phyloP scores from a whole-genome alignment of 2,888 invertebrate genomes.

The Horisme vitalbata region DNA sequence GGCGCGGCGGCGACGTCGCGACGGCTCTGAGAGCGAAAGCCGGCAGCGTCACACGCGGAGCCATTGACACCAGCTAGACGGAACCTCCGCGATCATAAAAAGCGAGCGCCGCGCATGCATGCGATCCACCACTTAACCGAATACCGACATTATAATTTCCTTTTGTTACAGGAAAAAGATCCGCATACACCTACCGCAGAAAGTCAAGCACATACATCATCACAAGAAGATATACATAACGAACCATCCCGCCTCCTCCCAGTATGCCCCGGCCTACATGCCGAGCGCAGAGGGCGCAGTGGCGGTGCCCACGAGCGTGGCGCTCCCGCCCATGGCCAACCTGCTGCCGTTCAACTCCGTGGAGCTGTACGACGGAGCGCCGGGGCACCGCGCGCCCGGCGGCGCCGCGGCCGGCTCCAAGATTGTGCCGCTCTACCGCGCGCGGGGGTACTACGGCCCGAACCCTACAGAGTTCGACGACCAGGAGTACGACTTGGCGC shows the following conservation, averaged over 20 bases:
- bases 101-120: slow-evolving; percentile 52
- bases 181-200: slow-evolving; percentile 81
- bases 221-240: slow-evolving; percentile 81
- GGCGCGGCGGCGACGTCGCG: slow-evolving; percentile 43
- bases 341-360: slow-evolving; percentile 62
- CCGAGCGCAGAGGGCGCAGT: slow-evolving; percentile 70
- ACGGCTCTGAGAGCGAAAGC: slow-evolving; percentile 66
- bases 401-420: slow-evolving; percentile 59
- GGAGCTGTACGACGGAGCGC: slow-evolving; percentile 60
- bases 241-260: slow-evolving; percentile 72
- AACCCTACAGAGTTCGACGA: slow-evolving; percentile 62
- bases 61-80: slow-evolving; percentile 66
- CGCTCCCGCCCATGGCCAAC: slow-evolving; percentile 58
- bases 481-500: slow-evolving; percentile 61
- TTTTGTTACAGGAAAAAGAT: slow-evolving; percentile 81
- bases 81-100: slow-evolving; percentile 55
- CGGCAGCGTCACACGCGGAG: slow-evolving; percentile 63
- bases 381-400: slow-evolving; percentile 45
- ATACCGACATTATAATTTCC: slow-evolving; percentile 50
- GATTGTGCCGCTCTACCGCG: slow-evolving; percentile 69
- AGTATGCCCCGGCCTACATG: slow-evolving; percentile 75
- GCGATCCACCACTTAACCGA: slow-evolving; percentile 53
- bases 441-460: slow-evolving; percentile 76
- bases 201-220: slow-evolving; percentile 81
- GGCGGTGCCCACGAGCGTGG: slow-evolving; percentile 63